Evolutionary conservation across 2,113 vertebrate genomes (phyloP).

Genomic region (Carassius auratus): DNA sequence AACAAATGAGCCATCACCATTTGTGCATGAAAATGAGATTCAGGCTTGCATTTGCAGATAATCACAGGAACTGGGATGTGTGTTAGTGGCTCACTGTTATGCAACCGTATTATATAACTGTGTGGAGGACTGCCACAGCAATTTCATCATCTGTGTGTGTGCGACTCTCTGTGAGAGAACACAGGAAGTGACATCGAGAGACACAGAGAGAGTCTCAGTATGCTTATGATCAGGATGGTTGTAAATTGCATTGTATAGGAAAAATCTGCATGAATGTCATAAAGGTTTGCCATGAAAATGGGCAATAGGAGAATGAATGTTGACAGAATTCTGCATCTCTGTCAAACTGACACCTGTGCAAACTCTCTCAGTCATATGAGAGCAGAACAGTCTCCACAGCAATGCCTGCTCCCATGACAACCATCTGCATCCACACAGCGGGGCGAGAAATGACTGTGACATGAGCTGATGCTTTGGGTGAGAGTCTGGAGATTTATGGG

Average conservation of each 20-base stretch:
- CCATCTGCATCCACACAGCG: conserved; percentile 9
- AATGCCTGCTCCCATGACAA: conserved; percentile 47
- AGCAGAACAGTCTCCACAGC: conserved; percentile 8
- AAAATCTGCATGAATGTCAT: neutral
- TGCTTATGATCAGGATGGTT: neutral
- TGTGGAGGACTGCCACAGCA: neutral
- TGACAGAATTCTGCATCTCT: neutral
- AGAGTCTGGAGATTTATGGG: neutral
- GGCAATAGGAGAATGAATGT: too few relatives aligned
- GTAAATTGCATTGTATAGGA: neutral
- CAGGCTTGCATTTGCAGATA: conserved; percentile 24
- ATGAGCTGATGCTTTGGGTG: conserved; percentile 14
- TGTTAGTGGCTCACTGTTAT: conserved; percentile 29
- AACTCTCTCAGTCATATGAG: conserved; percentile 16
- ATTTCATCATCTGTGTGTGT: conserved; percentile 10
- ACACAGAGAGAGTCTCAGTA: conserved; percentile 14
- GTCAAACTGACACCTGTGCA: conserved; percentile 23
- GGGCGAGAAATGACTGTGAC: conserved; percentile 33
- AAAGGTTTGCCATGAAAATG: too few relatives aligned
- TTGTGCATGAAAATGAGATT: neutral
- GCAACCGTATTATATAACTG: conserved; percentile 22
- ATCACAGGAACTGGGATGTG: conserved; percentile 12
- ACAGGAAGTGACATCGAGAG: conserved; percentile 4
- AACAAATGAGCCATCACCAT: neutral
- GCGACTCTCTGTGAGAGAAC: neutral